A percentile compares a stretch with the other conserved stretches of the same genome.
Conservation (phyloP, 2,888 invertebrate species). For the Tolmerus cingulatus region DNA sequence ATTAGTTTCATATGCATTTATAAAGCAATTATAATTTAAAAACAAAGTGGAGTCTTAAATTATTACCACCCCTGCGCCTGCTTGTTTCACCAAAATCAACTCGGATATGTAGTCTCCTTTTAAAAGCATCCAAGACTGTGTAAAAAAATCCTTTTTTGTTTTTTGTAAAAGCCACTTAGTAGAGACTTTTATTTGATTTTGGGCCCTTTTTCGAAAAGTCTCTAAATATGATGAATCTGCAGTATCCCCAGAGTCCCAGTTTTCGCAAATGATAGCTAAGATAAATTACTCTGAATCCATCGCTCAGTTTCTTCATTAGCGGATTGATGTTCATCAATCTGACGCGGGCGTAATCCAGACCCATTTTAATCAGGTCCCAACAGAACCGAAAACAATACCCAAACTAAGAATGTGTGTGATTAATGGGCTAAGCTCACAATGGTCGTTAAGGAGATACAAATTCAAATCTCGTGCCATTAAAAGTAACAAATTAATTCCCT, state of each 20-base stretch:
- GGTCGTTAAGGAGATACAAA: neutral
- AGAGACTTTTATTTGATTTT: neutral
- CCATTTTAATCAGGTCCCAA: neutral
- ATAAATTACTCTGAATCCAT: neutral
- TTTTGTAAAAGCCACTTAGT: neutral
- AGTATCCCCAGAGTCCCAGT: neutral
- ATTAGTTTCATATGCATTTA: too few relatives aligned
- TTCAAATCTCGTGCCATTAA: constrained; percentile 16
- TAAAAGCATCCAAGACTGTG: too few relatives aligned
- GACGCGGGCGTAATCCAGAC: neutral
- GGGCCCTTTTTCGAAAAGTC: neutral
- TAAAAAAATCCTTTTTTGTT: neutral
- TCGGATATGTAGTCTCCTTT: too few relatives aligned
- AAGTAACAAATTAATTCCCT: constrained; percentile 18
- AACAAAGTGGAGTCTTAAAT: too few relatives aligned
- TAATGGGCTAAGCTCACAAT: neutral
- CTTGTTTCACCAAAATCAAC: too few relatives aligned
- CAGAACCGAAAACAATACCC: neutral
- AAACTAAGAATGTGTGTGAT: neutral
- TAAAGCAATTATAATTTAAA: too few relatives aligned
- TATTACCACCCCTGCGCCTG: too few relatives aligned
- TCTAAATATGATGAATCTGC: neutral
- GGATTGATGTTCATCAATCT: neutral
- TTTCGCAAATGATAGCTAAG: neutral
- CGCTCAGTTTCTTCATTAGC: neutral